These are phyloP conservation scores for Drosophila mettleri DNA, from an alignment of 2,888 invertebrate genomes.

Conservation along the genomic window DNA sequence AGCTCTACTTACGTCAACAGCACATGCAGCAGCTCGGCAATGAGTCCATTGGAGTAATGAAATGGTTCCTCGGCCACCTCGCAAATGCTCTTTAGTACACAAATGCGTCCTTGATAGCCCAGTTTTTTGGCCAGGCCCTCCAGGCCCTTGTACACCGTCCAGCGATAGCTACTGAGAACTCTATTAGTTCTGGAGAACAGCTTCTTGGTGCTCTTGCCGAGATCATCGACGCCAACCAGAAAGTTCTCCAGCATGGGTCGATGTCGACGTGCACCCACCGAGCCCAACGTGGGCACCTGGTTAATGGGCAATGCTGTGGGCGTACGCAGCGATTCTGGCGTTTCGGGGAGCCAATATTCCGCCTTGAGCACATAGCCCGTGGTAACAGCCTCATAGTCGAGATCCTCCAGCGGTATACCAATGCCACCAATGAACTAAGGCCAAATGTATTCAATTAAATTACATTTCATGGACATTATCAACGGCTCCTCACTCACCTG, in stretches of 20 bases:
- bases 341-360: slow-evolving; percentile 81
- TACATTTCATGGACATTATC: too few species aligned
- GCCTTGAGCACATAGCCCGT: slow-evolving; percentile 83
- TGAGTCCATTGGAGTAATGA: slow-evolving; percentile 89
- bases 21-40: slow-evolving; percentile 91
- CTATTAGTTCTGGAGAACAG: slow-evolving; percentile 58
- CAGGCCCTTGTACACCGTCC: slow-evolving; percentile 80
- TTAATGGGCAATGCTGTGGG: slow-evolving; percentile 59
- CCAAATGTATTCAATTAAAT: neutral
- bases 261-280: slow-evolving; percentile 48
- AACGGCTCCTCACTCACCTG: slow-evolving; percentile 68
- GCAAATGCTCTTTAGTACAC: slow-evolving; percentile 91
- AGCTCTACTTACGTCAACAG: slow-evolving; percentile 89
- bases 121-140: slow-evolving; percentile 85
- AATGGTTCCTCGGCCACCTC: slow-evolving; percentile 90
- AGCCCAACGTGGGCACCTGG: slow-evolving; percentile 62
- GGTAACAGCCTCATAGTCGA: slow-evolving; percentile 82
- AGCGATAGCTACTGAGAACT: slow-evolving; percentile 78
- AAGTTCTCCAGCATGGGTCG: slow-evolving; percentile 74
- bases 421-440: slow-evolving; percentile 82
- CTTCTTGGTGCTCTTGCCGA: slow-evolving; percentile 63
- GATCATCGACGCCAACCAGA: slow-evolving; percentile 62
- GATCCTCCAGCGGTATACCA: slow-evolving; percentile 83
- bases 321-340: slow-evolving; percentile 67
- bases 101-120: slow-evolving; percentile 89